Base-by-base conservation (phyloP, 2,888 invertebrate genomes). In the Euzophera pinguis region DNA sequence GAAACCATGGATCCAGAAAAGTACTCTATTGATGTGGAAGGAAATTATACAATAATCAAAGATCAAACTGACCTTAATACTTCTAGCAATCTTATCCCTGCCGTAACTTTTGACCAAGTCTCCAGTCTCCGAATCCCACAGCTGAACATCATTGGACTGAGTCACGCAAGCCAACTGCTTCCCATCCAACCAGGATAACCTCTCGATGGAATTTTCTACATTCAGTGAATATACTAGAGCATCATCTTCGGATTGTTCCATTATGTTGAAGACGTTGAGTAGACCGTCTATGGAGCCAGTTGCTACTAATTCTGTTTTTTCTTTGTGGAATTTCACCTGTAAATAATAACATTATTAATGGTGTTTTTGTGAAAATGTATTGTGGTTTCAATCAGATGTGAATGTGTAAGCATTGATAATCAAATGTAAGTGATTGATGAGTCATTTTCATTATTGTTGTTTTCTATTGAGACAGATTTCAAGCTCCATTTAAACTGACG, bases 231-330 rank as follows among this genome's bases (percentile, higher is more conserved):
- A 93, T 10, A 85, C 81, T 1, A 98, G 84, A 0, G 98, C 97
- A 65, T 96, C 95, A 53, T 97, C 96, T 83, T 98, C 98, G 0
- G 80, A 85, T 0, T 85, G 67, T 71, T 96, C 91, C 47, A 91
- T 91, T 16, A 98, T 89, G 77, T 98, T 95, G 79, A 94, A 98
- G 1, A 96, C 73, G 81, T 98, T 98, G 1, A 98, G 92, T 12
- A 98, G 89, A 0, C 97, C 97, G 78, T 98, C 98, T 0, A 93
- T 92, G 1, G 96, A 94, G 0, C 96, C 96, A 0, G 96, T 93
- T 10, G 94, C 93, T 51, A 98, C 69, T 6, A 91, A 78, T 73
- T 95, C 93, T 1, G 91, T 81, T 70, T 94, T 92, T 6, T 71
- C 78, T 50, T 93, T 91, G 90, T 96, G 94, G 78, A 97, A 97